Conservation (phyloP, 37 sponge, comb jelly and placozoan species). For the Halichondria panicea region DNA sequence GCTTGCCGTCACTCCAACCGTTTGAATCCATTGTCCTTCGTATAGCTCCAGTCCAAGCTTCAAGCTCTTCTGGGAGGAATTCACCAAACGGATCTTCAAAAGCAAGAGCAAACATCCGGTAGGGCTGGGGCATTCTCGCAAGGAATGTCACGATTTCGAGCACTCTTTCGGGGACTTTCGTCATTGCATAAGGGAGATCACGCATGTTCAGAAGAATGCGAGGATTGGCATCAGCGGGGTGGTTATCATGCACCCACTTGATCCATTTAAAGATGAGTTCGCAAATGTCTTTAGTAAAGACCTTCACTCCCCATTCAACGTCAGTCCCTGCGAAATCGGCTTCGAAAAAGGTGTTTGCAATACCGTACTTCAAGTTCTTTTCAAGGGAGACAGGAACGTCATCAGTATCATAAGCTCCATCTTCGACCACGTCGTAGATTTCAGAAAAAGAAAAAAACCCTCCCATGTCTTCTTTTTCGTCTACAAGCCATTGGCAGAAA, state of each 20-base stretch:
- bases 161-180: constrained; percentile 50
- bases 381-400: constrained; percentile 47
- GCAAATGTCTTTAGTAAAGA: constrained; percentile 61
- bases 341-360: constrained; percentile 75
- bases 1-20: constrained; percentile 69
- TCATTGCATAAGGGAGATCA: constrained; percentile 75
- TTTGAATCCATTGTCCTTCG: constrained; percentile 66
- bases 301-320: constrained; percentile 54
- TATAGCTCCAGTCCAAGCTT: constrained; percentile 72
- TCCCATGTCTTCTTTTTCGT: constrained; percentile 53
- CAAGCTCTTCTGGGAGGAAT: constrained; percentile 79
- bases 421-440: constrained; percentile 38
- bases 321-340: constrained; percentile 46
- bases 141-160: constrained; percentile 61
- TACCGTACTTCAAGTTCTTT: constrained; percentile 72
- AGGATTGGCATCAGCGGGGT: constrained; percentile 36
- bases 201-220: constrained; percentile 76
- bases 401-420: constrained; percentile 57
- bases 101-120: constrained; percentile 48
- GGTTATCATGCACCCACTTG: constrained; percentile 43
- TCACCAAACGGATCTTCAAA: constrained; percentile 85
- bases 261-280: constrained; percentile 57
- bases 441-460: constrained; percentile 74
- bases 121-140: constrained; percentile 43
- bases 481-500: constrained; percentile 60